Evolutionary conservation across 2,888 invertebrate species (phyloP).

Genomic region (Suillia variegata): DNA sequence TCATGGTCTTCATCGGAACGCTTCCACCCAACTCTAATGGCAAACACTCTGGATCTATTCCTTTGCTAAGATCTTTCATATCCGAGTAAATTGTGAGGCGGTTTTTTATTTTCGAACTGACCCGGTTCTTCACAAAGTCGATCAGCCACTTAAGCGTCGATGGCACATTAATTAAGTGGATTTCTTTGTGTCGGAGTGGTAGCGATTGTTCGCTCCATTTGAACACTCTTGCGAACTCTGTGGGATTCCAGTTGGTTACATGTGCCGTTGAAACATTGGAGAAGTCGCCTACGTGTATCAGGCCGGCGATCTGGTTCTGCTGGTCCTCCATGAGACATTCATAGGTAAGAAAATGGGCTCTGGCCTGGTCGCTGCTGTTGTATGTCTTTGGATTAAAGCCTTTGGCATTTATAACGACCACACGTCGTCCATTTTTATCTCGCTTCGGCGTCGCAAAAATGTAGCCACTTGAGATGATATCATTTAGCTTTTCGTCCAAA

Average conservation of each 20-base stretch:
- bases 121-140: conserved; percentile 72
- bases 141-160: conserved; percentile 75
- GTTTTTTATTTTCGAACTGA: conserved; percentile 74
- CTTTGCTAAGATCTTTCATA: conserved; percentile 66
- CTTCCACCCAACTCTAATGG: conserved; percentile 76
- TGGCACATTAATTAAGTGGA: conserved; percentile 75
- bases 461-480: conserved; percentile 74
- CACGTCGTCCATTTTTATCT: conserved; percentile 74
- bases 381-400: conserved; percentile 72
- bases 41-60: conserved; percentile 68
- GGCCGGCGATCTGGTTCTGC: conserved; percentile 75
- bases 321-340: conserved; percentile 78
- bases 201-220: conserved; percentile 83
- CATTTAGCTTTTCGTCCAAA: conserved; percentile 66
- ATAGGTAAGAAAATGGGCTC: conserved; percentile 72
- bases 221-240: conserved; percentile 72
- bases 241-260: conserved; percentile 74
- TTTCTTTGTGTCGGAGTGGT: conserved; percentile 79
- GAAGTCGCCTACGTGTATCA: conserved; percentile 75
- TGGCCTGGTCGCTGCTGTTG: conserved; percentile 73
- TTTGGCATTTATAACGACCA: conserved; percentile 69
- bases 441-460: conserved; percentile 76
- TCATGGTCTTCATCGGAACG: conserved; percentile 74
- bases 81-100: conserved; percentile 70
- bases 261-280: conserved; percentile 68